Evolutionary conservation across 2,797 vertebrate genomes (phyloP).

Genomic region (Pitangus sulphuratus): DNA sequence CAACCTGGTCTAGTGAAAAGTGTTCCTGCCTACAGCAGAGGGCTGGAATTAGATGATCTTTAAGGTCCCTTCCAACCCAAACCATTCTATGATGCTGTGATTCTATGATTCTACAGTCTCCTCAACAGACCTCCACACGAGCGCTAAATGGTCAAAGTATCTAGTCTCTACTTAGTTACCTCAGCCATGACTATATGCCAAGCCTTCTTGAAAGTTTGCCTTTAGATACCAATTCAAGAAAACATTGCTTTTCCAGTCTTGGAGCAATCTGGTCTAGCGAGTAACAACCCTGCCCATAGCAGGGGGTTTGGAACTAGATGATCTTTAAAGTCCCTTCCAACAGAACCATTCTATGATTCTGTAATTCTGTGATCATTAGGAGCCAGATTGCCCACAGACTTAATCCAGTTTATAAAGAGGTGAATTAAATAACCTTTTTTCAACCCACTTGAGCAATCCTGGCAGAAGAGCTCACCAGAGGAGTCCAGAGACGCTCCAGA

Average conservation of each 20-base stretch:
- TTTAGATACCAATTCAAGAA: neutral
- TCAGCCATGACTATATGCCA: neutral
- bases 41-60: neutral
- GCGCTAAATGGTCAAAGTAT: neutral
- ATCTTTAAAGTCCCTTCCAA: neutral
- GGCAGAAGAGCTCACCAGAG: neutral
- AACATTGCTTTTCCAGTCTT: neutral
- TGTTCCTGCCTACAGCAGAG: neutral
- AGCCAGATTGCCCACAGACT: neutral
- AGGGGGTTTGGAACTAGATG: neutral
- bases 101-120: neutral
- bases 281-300: neutral
- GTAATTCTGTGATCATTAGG: neutral
- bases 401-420: neutral
- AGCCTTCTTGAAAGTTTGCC: neutral
- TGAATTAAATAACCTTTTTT: neutral
- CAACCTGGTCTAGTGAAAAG: neutral
- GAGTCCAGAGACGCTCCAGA: neutral
- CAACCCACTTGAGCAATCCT: neutral
- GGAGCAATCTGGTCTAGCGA: neutral
- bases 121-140: accelerated
- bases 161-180: neutral
- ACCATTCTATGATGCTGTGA: neutral
- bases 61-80: neutral
- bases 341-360: neutral